phyloP scores from a whole-genome alignment of 2,113 vertebrate species.

The Acanthisitta chloris region DNA sequence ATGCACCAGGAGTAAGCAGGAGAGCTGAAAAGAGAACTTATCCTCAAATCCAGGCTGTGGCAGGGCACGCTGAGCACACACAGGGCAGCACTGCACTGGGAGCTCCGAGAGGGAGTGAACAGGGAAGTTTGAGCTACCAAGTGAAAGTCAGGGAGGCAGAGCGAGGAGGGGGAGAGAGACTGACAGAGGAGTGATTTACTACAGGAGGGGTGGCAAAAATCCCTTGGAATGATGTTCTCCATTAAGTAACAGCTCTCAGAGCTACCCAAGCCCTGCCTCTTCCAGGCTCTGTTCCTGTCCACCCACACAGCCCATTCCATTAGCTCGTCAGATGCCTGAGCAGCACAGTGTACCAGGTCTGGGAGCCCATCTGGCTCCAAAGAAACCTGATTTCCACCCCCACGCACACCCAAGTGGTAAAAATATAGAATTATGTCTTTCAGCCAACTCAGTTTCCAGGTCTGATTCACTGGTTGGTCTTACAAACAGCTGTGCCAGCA shows the following conservation, averaged over 20 bases:
- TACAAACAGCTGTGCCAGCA: conserved; percentile 22
- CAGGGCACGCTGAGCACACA: rapidly evolving
- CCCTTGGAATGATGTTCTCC: not conserved
- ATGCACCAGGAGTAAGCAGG: not conserved
- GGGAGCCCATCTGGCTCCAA: not conserved
- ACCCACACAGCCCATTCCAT: not conserved
- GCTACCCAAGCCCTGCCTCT: not conserved
- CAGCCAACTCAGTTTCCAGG: not conserved
- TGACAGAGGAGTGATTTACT: not conserved
- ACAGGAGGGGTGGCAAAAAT: not conserved
- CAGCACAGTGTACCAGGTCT: not conserved
- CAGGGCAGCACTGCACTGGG: not conserved
- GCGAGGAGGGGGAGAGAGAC: not conserved
- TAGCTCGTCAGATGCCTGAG: not conserved
- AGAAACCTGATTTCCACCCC: conserved; percentile 17
- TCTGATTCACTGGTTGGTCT: conserved; percentile 1
- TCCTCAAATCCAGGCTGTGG: rapidly evolving
- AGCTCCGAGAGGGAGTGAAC: not conserved
- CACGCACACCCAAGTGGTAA: not conserved
- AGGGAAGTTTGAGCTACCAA: not conserved
- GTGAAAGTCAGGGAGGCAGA: not conserved
- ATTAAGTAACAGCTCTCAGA: not conserved
- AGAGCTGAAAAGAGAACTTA: rapidly evolving
- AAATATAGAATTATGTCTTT: conserved; percentile 24
- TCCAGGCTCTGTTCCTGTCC: not conserved